Evolutionary conservation across 2,888 invertebrate species (phyloP).

Genomic region (Lordiphosa fenestrarum): DNA sequence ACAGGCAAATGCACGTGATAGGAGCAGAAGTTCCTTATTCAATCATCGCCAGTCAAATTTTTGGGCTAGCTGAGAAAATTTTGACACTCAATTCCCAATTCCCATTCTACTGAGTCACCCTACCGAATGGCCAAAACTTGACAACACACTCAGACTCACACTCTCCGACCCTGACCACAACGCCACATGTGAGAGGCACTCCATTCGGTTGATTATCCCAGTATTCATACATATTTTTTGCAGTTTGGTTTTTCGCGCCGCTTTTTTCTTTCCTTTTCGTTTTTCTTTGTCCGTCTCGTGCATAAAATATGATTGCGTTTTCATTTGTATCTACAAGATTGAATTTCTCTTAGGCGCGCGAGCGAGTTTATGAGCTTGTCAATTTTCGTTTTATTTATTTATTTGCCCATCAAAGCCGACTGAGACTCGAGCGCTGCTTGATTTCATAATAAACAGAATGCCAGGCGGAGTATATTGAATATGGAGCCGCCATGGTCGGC

Average conservation of each 20-base stretch:
- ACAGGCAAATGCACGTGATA: no score
- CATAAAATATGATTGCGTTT: slow-evolving; percentile 74
- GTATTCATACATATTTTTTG: slow-evolving; percentile 18
- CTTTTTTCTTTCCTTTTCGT: slow-evolving; percentile 20
- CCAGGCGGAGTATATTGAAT: slow-evolving; percentile 8
- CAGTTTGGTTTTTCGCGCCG: slow-evolving; percentile 23
- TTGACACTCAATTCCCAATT: neutral
- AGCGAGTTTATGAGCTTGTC: slow-evolving; percentile 69
- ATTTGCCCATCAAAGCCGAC: slow-evolving; percentile 61
- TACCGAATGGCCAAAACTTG: slow-evolving; percentile 26
- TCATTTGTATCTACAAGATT: slow-evolving; percentile 71
- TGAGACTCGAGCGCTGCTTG: slow-evolving; percentile 38
- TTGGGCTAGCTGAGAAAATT: no score
- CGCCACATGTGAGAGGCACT: slow-evolving; percentile 18
- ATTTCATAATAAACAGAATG: slow-evolving; percentile 62
- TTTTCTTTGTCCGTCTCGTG: slow-evolving; percentile 44
- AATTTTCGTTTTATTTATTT: slow-evolving; percentile 69
- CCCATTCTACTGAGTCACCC: slow-evolving; percentile 21
- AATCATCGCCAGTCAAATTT: no score
- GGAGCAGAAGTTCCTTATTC: no score
- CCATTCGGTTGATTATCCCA: slow-evolving; percentile 22
- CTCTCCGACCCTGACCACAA: slow-evolving; percentile 7
- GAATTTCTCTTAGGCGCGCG: slow-evolving; percentile 68
- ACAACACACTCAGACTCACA: slow-evolving; percentile 8
- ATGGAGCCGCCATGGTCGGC: slow-evolving; percentile 48